Percentiles rank a stretch among this genome's conserved stretches.
These are phyloP conservation scores for Platyscapa corneri DNA, from an alignment of 1,140 invertebrate genomes.

Conservation along the genomic window DNA sequence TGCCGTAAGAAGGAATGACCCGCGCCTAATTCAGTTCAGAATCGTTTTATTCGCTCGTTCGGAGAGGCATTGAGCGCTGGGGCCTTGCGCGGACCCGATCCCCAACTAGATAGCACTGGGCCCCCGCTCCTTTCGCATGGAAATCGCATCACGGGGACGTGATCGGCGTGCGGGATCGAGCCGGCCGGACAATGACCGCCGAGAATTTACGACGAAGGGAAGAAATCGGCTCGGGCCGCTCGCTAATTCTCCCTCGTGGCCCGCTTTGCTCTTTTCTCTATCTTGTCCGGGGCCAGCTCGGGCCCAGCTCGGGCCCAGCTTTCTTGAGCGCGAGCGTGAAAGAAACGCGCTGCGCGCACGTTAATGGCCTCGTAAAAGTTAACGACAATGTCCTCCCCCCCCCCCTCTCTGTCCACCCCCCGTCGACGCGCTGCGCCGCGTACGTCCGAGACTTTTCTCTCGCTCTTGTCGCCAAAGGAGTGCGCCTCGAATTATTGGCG, in stretches of 20 bases:
- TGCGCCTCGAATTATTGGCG: slow-evolving; percentile 69
- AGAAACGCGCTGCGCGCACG: slow-evolving; percentile 62
- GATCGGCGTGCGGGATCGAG: slow-evolving; percentile 34
- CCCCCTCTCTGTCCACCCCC: slow-evolving; percentile 59
- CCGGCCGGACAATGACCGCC: slow-evolving; percentile 28
- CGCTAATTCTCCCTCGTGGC: slow-evolving; percentile 61
- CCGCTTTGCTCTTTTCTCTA: slow-evolving; percentile 50
- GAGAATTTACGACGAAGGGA: slow-evolving; percentile 39
- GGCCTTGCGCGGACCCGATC: background rate
- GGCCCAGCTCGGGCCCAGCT: too few relatives aligned
- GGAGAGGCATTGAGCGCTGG: background rate
- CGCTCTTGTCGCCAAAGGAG: slow-evolving; percentile 37
- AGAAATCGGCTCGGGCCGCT: slow-evolving; percentile 28
- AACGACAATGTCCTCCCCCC: slow-evolving; percentile 73
- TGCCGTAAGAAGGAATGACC: background rate
- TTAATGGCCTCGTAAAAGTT: slow-evolving; percentile 75
- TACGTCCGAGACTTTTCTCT: slow-evolving; percentile 50
- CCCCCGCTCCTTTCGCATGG: slow-evolving; percentile 35
- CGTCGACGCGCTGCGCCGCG: background rate
- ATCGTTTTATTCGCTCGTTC: background rate
- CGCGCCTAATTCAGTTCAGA: slow-evolving; percentile 8
- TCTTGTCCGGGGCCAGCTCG: too few relatives aligned
- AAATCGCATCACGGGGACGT: slow-evolving; percentile 32
- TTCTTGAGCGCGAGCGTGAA: slow-evolving; percentile 54
- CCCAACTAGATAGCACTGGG: background rate